Evolutionary conservation across 2,888 invertebrate genomes (phyloP), one percentile per base, ranked within the genome.

Genomic region (Charanyca ferruginea): DNA sequence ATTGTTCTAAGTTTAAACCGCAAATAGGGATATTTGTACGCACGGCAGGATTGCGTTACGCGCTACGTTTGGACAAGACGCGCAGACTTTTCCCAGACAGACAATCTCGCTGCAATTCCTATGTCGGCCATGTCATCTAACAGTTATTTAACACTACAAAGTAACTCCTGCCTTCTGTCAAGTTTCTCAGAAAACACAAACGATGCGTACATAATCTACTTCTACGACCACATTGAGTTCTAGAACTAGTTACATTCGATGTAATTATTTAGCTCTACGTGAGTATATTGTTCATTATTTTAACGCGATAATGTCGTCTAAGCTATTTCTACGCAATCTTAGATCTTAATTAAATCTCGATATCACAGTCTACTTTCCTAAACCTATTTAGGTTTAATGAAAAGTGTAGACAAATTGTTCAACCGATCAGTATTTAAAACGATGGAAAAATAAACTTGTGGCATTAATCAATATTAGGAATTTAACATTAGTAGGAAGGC

Each of bases 1-100:
- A 91, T 93, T 92, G 92, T 91, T 86, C 86, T 88, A 86, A 87
- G 87, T 85, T 60, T 76, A 78, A 73, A 79, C 79, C 79, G 65
- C 81, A 83, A 86, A 86, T 86, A 80, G 77, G 73, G 79, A 75
- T 86, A 88, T 89, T 88, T 81, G 85, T 88, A 88, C 82, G 81
- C 89, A 71, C 11, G 20, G 45, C 23, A 18, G 41, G 44, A 25
- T 45, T 58, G 61, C 73, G 58, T 72, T 59, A 57, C 54, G 55
- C 67, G 44, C 58, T 38, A 45, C 44, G 67, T 52, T 60, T 35
- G 32, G 32, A 47, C 42, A 25, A 23, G 49, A 65, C 66, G 65
- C 38, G 60, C 73, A 85, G 84, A 85, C 85, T 62, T 79, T 87
- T 86, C 87, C 85, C 86, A 88, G 87, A 85, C 85, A 53, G 45